phyloP scores from a whole-genome alignment of 2,888 invertebrate species.

The Eupithecia insigniata region DNA sequence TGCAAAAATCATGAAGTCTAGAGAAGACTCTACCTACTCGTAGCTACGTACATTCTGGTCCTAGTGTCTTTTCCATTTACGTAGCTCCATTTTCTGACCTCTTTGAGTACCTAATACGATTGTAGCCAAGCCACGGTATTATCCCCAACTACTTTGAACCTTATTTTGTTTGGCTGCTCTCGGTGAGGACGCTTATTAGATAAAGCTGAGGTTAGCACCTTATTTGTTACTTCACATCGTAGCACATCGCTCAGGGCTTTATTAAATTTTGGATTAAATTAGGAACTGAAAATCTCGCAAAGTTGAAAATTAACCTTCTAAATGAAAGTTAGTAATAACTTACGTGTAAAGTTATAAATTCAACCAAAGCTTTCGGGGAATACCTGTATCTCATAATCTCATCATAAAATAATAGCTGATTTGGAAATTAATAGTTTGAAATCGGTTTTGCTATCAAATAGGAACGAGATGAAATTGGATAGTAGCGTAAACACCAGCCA shows the following conservation, averaged over 20 bases:
- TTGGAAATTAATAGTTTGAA: neutral
- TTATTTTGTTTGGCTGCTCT: slow-evolving; percentile 20
- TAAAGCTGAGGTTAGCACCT: slow-evolving; percentile 38
- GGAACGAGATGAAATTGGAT: neutral
- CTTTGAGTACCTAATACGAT: slow-evolving; percentile 23
- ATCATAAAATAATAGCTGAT: neutral
- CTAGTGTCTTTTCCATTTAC: neutral
- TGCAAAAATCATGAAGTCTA: neutral
- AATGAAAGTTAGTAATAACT: slow-evolving; percentile 3
- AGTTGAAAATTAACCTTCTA: slow-evolving; percentile 20
- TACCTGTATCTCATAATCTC: too few species aligned
- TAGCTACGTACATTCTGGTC: neutral
- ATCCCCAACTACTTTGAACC: neutral
- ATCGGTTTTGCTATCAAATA: neutral
- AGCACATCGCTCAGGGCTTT: slow-evolving; percentile 48
- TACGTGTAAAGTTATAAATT: neutral
- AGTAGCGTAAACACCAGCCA: neutral
- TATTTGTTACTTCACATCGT: slow-evolving; percentile 40
- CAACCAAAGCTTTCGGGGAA: neutral
- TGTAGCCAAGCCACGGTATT: slow-evolving; percentile 17
- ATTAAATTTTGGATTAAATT: slow-evolving; percentile 61
- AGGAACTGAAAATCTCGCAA: slow-evolving; percentile 43
- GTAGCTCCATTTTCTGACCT: slow-evolving; percentile 24
- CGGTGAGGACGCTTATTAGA: slow-evolving; percentile 24
- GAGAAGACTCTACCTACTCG: neutral